Base-by-base conservation (phyloP, 2,888 invertebrate genomes). In the Autographa gamma region DNA sequence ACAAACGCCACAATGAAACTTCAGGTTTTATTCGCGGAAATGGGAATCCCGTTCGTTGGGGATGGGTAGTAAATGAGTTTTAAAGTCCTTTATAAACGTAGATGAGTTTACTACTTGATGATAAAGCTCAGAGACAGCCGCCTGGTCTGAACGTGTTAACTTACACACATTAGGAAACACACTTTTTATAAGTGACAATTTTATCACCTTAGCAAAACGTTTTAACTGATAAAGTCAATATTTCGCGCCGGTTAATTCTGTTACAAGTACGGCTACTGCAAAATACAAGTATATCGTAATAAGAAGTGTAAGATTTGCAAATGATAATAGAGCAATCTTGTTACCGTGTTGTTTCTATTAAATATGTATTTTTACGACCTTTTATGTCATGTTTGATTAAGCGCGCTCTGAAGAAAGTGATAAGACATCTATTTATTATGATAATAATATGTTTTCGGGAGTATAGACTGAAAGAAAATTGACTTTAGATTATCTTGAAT, bases 401-500 rank as follows among this genome's bases (percentile, higher is more conserved):
- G 14, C 3, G 65, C 41, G 41, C 41, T 19, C 64, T 19, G 34
- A 34, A 2, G 58, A 75, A 66, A 58, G 38, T 79, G 60, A 61
- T 64, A 62, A 62, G 43, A 59, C 3, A 18, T 62, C 16, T 41
- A 16, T 52, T 32, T 41, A 16, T 52, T 32, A 25, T 58, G 8
- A 52, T 19, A n/a, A 56, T 31, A 67, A 38, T 56, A 48, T n/a
- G 16, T 4, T 43, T 43, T 63, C 1, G 38, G 6, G 25, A 58
- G 11, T 14, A 13, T 18, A 25, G n/a, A 43, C 58, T 65, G 59
- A 68, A 62, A 65, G 61, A 38, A 64, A 56, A 76, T 70, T 66
- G 69, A 34, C 48, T 19, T 14, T 56, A 38, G 56, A 66, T 77
- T 63, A 80, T 77, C 52, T 6, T 78, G 63, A 60, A 77, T 78